These are phyloP conservation scores for Lutjanus erythropterus DNA, from an alignment of 2,113 vertebrate species.

Conservation along the genomic window DNA sequence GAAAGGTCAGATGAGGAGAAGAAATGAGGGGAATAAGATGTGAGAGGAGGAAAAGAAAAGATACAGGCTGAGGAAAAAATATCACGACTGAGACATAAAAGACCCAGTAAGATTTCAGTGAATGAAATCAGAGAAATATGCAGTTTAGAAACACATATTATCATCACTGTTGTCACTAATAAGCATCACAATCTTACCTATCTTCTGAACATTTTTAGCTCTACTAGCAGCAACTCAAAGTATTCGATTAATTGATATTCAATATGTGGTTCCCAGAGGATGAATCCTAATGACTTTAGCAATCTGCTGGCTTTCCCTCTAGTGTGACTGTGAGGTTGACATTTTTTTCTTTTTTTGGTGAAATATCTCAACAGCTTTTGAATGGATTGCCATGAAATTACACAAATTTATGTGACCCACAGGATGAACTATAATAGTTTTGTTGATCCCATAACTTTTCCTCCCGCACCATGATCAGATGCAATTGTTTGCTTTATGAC, in stretches of 20 bases:
- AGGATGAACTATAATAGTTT: too few species aligned
- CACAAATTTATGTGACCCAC: background rate
- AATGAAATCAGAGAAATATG: background rate
- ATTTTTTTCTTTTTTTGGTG: background rate
- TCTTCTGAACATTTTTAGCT: background rate
- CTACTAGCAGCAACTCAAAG: background rate
- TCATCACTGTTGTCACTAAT: background rate
- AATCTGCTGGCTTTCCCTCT: background rate
- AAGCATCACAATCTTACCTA: background rate
- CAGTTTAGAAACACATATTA: background rate
- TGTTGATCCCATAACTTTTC: too few species aligned
- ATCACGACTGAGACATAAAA: background rate
- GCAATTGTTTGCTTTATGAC: background rate
- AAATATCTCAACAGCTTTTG: background rate
- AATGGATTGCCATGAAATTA: background rate
- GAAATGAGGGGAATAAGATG: background rate
- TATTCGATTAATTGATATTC: background rate
- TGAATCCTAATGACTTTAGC: background rate
- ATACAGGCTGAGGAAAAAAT: background rate
- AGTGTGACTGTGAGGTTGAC: background rate
- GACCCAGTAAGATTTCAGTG: background rate
- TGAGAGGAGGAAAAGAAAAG: background rate
- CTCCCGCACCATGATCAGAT: too few species aligned
- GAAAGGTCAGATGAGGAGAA: constrained; percentile 19
- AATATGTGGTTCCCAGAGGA: too few species aligned